A percentile compares a stretch with the other conserved stretches of the same genome.
phyloP scores from a whole-genome alignment of 2,888 invertebrate genomes.

The Netelia fuscicornis region DNA sequence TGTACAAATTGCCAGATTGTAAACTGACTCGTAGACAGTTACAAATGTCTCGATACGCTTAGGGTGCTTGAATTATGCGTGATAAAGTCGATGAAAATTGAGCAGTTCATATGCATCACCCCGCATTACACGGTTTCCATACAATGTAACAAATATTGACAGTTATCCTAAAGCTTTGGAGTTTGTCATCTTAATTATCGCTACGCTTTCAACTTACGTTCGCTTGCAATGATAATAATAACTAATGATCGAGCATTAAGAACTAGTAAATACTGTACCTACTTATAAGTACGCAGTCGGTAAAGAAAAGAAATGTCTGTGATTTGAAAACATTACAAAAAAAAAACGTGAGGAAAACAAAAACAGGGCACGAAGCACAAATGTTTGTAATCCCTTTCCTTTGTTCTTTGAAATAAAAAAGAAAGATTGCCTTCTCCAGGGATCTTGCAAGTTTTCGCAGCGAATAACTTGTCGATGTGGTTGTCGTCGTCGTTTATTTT shows the following conservation, averaged over 20 bases:
- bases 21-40: neutral
- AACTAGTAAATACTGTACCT: conserved; percentile 82
- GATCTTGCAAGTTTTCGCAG: conserved; percentile 21
- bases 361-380: conserved; percentile 63
- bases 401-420: conserved; percentile 63
- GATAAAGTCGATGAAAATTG: conserved; percentile 44
- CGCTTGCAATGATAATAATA: conserved; percentile 53
- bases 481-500: conserved; percentile 41
- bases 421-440: conserved; percentile 39
- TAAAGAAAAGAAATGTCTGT: conserved; percentile 58
- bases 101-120: conserved; percentile 72
- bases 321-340: conserved; percentile 74
- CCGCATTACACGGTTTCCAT: conserved; percentile 67
- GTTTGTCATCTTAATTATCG: conserved; percentile 77
- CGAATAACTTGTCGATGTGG: conserved; percentile 73
- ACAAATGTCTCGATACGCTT: conserved; percentile 20
- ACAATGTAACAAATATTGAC: conserved; percentile 77
- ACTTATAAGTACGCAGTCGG: conserved; percentile 82
- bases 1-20: conserved; percentile 18
- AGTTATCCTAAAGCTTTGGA: conserved; percentile 84
- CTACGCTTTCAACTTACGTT: conserved; percentile 70
- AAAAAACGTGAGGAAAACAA: conserved; percentile 73
- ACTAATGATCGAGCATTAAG: conserved; percentile 64
- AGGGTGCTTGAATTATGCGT: conserved; percentile 54
- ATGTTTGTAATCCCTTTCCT: conserved; percentile 56